Evolutionary conservation across 2,113 vertebrate genomes (phyloP).

Genomic region (Macaca nemestrina): DNA sequence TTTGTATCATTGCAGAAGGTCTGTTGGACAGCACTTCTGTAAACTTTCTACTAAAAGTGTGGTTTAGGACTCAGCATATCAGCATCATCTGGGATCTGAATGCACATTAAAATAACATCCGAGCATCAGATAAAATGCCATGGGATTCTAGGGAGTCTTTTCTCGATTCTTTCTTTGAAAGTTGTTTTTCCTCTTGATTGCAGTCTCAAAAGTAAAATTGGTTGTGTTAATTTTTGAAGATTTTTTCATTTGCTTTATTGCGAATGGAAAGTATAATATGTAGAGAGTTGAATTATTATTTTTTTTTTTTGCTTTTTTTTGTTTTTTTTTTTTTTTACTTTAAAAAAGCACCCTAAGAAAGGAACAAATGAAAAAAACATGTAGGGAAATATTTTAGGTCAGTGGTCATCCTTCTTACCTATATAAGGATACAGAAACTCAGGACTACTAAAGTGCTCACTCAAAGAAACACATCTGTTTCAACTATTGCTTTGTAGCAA

Average conservation of each 20-base stretch:
- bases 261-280: neutral
- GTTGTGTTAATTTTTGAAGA: neutral
- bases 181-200: neutral
- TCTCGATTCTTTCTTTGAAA: neutral
- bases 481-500: neutral
- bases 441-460: neutral
- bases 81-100: neutral
- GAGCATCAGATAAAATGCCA: neutral
- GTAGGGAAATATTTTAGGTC: neutral
- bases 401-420: neutral
- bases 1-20: neutral
- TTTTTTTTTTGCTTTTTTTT: neutral
- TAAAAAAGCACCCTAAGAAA: neutral
- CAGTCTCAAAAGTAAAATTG: neutral
- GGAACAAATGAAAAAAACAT: neutral
- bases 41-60: neutral
- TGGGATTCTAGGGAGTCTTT: neutral
- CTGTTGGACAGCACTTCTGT: neutral
- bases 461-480: neutral
- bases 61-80: neutral
- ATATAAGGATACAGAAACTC: neutral
- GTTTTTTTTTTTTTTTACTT: neutral
- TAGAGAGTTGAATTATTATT: neutral
- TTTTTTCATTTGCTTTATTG: constrained; percentile 23
- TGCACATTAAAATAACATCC: neutral